Conservation (phyloP, 2,113 vertebrate species). For the Chlamydotis undulata region DNA sequence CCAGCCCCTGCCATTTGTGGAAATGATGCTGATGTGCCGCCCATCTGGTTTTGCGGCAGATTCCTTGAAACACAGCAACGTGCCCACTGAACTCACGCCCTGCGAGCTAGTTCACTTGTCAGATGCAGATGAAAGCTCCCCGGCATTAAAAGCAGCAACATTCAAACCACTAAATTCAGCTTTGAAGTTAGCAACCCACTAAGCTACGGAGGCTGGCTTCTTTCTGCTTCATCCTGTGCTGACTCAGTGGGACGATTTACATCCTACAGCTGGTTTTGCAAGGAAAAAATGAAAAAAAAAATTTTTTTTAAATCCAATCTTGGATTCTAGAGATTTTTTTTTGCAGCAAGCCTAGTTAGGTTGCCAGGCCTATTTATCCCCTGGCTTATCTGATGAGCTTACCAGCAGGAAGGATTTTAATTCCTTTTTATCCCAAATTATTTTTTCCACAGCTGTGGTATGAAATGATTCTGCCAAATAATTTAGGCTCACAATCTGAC, state of each 20-base stretch:
- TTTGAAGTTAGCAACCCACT: conserved; percentile 43
- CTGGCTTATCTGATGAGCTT: background rate
- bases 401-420: conserved; percentile 34
- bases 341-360: background rate
- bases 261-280: conserved; percentile 43
- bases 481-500: conserved; percentile 26
- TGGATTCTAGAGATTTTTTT: background rate
- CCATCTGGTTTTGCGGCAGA: background rate
- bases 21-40: background rate
- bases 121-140: conserved; percentile 12
- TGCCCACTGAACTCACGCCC: background rate
- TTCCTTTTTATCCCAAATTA: conserved; percentile 42
- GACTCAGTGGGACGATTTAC: conserved; percentile 23
- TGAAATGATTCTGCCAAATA: background rate
- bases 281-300: background rate
- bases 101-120: background rate
- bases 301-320: background rate
- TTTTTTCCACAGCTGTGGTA: background rate
- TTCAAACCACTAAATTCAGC: background rate
- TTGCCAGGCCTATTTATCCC: background rate
- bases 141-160: background rate
- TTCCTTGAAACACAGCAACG: background rate
- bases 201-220: conserved; percentile 20
- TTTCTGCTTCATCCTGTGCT: background rate
- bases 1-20: background rate